These are phyloP conservation scores for Pleuronectes platessa DNA, from an alignment of 2,113 vertebrate genomes.

Conservation along the genomic window DNA sequence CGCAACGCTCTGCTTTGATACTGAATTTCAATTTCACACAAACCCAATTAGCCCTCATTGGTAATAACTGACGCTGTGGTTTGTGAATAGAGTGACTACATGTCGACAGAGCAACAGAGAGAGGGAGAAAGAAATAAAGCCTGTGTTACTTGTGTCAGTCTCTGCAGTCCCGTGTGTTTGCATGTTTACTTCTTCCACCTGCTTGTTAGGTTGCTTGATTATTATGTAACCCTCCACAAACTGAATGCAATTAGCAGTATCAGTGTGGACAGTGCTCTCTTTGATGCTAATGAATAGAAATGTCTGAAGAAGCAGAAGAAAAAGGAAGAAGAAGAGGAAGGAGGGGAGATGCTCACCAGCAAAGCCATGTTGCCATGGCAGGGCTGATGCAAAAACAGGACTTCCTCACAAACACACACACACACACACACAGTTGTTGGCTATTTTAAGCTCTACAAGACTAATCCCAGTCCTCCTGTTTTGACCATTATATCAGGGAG, in stretches of 20 bases:
- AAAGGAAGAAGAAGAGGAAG: not conserved
- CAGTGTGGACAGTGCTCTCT: conserved; percentile 33
- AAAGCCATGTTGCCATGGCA: conserved; percentile 79
- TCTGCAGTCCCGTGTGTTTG: conserved; percentile 26
- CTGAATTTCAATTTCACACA: conserved; percentile 49
- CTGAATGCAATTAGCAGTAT: conserved; percentile 57
- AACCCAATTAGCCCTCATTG: not conserved
- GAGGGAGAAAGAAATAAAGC: conserved; percentile 8
- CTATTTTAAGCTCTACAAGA: conserved; percentile 76
- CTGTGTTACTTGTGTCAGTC: conserved; percentile 16
- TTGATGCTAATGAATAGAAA: conserved; percentile 74
- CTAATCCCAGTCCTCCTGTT: conserved; percentile 71
- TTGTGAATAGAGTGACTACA: conserved; percentile 33
- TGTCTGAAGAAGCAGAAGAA: conserved; percentile 66
- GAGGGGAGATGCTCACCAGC: conserved; percentile 61
- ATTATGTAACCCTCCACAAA: conserved; percentile 40
- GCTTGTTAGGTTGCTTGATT: conserved; percentile 34
- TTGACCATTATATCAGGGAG: conserved; percentile 51
- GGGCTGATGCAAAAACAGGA: conserved; percentile 69
- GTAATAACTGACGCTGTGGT: conserved; percentile 5
- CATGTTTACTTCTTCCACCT: conserved; percentile 38
- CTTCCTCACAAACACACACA: not conserved
- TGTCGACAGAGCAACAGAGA: not conserved
- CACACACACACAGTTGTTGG: conserved; percentile 51
- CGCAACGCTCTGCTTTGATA: conserved; percentile 24